A percentile compares a stretch with the other conserved stretches of the same genome.
phyloP scores from a whole-genome alignment of 2,888 invertebrate species.

The Dermolepida albohirtum region DNA sequence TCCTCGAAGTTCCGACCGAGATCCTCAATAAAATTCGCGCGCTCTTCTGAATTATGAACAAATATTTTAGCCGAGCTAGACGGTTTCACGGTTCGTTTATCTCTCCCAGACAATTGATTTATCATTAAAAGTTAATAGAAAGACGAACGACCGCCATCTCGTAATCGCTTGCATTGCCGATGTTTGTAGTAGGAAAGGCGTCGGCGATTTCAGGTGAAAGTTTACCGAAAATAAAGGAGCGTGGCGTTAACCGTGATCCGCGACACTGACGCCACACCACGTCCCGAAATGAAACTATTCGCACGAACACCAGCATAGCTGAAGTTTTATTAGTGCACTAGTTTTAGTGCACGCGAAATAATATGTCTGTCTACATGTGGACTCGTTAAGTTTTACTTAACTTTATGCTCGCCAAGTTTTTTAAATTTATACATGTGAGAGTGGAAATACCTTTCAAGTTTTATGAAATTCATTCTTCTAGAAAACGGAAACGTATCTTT shows the following conservation, averaged over 20 bases:
- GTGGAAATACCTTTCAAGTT: constrained; percentile 6
- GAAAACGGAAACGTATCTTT: neutral
- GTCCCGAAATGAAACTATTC: constrained; percentile 32
- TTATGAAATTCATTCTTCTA: neutral
- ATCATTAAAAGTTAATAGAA: constrained; percentile 26
- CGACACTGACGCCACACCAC: constrained; percentile 23
- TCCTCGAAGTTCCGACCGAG: no score
- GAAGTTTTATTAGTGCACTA: constrained; percentile 19
- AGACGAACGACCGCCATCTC: constrained; percentile 1
- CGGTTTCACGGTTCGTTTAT: constrained; percentile 8
- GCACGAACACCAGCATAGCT: constrained; percentile 12
- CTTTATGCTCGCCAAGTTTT: constrained; percentile 15
- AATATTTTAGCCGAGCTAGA: constrained; percentile 1
- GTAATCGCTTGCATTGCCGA: neutral
- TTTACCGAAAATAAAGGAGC: constrained; percentile 28
- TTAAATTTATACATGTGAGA: constrained; percentile 20
- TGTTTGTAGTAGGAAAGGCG: neutral
- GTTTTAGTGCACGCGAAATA: constrained; percentile 32
- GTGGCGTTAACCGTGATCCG: constrained; percentile 15
- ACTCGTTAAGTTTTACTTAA: constrained; percentile 29
- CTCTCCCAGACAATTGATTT: constrained; percentile 22
- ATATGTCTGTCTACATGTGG: constrained; percentile 27
- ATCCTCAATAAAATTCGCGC: no score
- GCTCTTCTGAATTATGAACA: constrained; percentile 13
- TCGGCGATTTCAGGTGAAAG: constrained; percentile 20